Conservation (phyloP, 2,888 invertebrate species). For the Willowsia nigromaculata region DNA sequence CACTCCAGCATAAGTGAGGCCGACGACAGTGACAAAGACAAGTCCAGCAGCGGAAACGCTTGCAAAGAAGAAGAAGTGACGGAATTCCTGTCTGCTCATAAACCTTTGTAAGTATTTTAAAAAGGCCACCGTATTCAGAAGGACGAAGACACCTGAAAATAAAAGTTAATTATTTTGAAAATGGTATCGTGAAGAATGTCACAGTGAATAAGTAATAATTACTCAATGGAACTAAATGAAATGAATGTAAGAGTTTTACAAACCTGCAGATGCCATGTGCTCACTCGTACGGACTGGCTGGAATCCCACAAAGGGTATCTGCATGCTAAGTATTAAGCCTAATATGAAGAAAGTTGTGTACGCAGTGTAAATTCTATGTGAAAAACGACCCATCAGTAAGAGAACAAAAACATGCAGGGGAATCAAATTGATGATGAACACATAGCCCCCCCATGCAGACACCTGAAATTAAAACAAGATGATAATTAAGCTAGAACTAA, state of each 20-base stretch:
- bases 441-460: slow-evolving; percentile 99
- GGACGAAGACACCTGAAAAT: slow-evolving; percentile 96
- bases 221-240: too few species aligned
- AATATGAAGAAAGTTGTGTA: slow-evolving; percentile 98
- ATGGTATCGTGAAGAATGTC: background rate
- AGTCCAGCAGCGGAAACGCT: slow-evolving; percentile 88
- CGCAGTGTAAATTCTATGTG: slow-evolving; percentile 94
- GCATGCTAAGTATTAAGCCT: slow-evolving; percentile 97
- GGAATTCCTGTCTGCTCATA: slow-evolving; percentile 93
- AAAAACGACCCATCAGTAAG: slow-evolving; percentile 96
- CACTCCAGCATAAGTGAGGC: slow-evolving; percentile 95
- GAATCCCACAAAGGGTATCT: slow-evolving; percentile 97
- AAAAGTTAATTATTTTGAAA: background rate
- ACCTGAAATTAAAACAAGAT: slow-evolving; percentile 84
- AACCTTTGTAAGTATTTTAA: slow-evolving; percentile 93
- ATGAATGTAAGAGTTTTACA: too few species aligned
- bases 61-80: slow-evolving; percentile 90
- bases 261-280: slow-evolving; percentile 98
- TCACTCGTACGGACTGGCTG: slow-evolving; percentile 99
- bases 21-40: slow-evolving; percentile 91
- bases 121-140: slow-evolving; percentile 92
- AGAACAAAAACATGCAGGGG: slow-evolving; percentile 98
- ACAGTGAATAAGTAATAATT: too few species aligned
- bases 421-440: slow-evolving; percentile 99
- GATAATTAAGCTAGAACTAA: too few species aligned